Conservation (phyloP, 2,888 invertebrate genomes). For the Nomada ferruginata region DNA sequence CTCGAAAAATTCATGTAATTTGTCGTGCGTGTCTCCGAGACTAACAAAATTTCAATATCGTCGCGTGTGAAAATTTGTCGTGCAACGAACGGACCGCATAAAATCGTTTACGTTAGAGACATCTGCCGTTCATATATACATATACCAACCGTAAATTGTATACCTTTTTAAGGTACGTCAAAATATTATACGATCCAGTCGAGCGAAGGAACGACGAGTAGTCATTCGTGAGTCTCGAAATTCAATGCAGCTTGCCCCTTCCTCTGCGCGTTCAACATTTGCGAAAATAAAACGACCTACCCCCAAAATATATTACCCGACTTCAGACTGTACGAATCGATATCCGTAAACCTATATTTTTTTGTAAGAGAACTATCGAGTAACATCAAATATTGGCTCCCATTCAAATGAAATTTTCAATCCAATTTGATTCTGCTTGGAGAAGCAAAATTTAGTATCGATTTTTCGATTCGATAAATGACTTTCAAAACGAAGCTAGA, state of each 20-base stretch:
- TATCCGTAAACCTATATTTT: background rate
- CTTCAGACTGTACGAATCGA: background rate
- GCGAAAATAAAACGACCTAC: constrained; percentile 5
- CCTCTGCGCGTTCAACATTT: constrained; percentile 1
- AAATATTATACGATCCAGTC: constrained; percentile 26
- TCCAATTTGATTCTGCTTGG: too few species aligned
- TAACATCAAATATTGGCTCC: too few species aligned
- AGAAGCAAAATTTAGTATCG: background rate
- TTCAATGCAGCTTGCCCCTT: constrained; percentile 13
- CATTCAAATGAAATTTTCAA: too few species aligned
- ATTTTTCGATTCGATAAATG: too few species aligned
- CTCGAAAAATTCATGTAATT: background rate
- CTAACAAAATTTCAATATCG: constrained; percentile 28
- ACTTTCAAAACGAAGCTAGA: too few species aligned
- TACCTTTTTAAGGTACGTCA: constrained; percentile 18
- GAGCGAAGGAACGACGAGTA: constrained; percentile 26
- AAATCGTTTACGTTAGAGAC: constrained; percentile 41
- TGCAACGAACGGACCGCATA: background rate
- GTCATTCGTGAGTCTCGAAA: constrained; percentile 17
- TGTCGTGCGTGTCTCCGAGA: too few species aligned
- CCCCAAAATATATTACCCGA: background rate
- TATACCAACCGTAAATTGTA: constrained; percentile 4
- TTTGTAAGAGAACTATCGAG: background rate
- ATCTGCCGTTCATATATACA: constrained; percentile 54
- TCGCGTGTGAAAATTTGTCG: background rate